Base-by-base conservation (phyloP, 2,888 invertebrate species). In the Cecidostiba fungosa region DNA sequence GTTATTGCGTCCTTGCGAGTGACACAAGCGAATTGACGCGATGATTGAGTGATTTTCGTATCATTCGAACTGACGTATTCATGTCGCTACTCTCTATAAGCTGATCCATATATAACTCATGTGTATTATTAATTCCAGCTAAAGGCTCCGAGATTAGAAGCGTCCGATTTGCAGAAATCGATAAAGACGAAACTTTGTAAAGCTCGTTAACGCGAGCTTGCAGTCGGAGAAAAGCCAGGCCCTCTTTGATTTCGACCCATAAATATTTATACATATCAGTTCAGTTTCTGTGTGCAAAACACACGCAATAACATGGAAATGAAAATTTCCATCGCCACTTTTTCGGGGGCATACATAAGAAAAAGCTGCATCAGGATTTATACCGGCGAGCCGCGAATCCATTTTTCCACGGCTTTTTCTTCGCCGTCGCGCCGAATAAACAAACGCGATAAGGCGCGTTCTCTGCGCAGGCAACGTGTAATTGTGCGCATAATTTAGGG, bases 401-500 rank as follows among this genome's bases (percentile, higher is more conserved):
- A 47, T 79, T 66, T 78, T 39, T 47, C 50, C n/a, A n/a, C n/a
- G n/a, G 29, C 32, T 76, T 82, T 62, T 73, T 73, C 29, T 72
- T 19, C 26, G 19, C n/a, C n/a, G 72, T 10, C 59, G 43, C 59
- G 66, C n/a, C 62, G 70, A 82, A 74, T 59, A 83, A 83, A 83
- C 83, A 77, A 72, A 84, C 79, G 79, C 69, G 70, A 79, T 23
- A 78, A 43, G 69, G 5, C 12, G 6, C 77, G 6, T 10, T 62
- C 43, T 77, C 62, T 59, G n/a, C 69, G 8, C 77, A 1, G 66
- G 59, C 47, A 85, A 62, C 85, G 66, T 82, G 90, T 92, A 92
- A 92, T 92, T 91, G 91, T 89, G 89, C 88, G 91, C 88, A 91
- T 92, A 92, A 92, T 92, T 92, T 91, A 91, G 91, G 91, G 91